Evolutionary conservation across 2,888 invertebrate species (phyloP), one percentile per base, ranked within the genome.

Genomic region (Leucoptera coffeella): DNA sequence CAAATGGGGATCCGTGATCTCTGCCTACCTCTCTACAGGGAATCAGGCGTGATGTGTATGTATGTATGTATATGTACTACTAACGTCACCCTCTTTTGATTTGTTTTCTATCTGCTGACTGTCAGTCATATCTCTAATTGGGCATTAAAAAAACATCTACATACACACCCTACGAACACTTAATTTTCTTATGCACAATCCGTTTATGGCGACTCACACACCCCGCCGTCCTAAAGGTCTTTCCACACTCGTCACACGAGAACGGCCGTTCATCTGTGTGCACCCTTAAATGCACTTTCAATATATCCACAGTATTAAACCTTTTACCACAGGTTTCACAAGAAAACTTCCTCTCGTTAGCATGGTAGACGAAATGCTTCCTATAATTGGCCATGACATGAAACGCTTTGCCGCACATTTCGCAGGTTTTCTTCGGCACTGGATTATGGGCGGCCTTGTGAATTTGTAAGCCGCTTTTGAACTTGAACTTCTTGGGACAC

Each of bases 321-420:
- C 71, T 45, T 35, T 74, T 75, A 1, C 71, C 69, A 32, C 75
- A 75, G 0, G 72, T 61, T 4, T 64, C 59, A 30, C 75, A 75
- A 4, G 52, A 56, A 36, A 55, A 65, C 23, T 65, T 71, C 36
- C 71, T 56, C 36, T 74, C 71, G 29, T 73, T 73, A 2, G 71
- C 72, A 40, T 75, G 75, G 32, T 71, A 72, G 2, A 64, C 57
- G 30, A 53, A 61, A 33, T 76, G 76, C 13, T 71, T 48, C 12
- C 59, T 49, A 26, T 75, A 67, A 35, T 73, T 69, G 4, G 69
- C 61, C 24, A 71, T 38, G 10, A 72, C 54, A 32, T 67, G 67
- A 38, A 75, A 75, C 2, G 64, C 59, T 35, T 72, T 74, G 2
- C 72, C 73, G 40, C 76, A 56, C 6, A 65, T 54, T 26, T 73